Conservation (phyloP, 2,797 vertebrate genomes). For the Halcyon smyrnensis region DNA sequence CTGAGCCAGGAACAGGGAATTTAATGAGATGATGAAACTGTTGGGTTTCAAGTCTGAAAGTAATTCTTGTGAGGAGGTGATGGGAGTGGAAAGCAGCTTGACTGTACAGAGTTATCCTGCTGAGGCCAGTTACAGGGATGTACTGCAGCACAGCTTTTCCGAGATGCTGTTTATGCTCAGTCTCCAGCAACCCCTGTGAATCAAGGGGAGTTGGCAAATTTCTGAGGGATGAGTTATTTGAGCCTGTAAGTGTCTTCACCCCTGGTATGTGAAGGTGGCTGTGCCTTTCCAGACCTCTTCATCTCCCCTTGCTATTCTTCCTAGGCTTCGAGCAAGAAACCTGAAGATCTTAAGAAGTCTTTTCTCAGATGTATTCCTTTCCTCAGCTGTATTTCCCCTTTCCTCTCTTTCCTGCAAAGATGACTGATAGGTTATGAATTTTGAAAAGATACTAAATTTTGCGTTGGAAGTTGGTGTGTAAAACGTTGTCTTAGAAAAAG, state of each 20-base stretch:
- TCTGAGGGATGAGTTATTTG: neutral
- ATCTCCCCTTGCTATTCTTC: neutral
- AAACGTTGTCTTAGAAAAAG: neutral
- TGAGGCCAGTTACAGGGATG: neutral
- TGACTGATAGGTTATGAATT: neutral
- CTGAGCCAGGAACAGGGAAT: neutral
- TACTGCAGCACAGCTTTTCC: neutral
- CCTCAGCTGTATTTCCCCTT: neutral
- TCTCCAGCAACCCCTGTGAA: neutral
- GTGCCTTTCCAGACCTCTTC: neutral
- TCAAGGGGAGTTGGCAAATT: neutral
- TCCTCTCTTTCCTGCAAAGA: neutral
- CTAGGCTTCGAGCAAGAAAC: neutral
- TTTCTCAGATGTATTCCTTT: neutral
- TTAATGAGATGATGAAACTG: neutral
- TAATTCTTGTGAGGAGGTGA: neutral
- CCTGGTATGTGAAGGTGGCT: neutral
- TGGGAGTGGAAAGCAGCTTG: neutral
- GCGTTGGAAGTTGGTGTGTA: neutral
- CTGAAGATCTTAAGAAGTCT: neutral
- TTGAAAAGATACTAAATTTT: neutral
- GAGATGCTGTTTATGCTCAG: neutral
- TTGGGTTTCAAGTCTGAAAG: neutral
- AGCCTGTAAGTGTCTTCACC: neutral
- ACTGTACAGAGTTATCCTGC: neutral